Evolutionary conservation across 2,888 invertebrate species (phyloP), one percentile per base, ranked within the genome.

Genomic region (Watsonalla cultraria): DNA sequence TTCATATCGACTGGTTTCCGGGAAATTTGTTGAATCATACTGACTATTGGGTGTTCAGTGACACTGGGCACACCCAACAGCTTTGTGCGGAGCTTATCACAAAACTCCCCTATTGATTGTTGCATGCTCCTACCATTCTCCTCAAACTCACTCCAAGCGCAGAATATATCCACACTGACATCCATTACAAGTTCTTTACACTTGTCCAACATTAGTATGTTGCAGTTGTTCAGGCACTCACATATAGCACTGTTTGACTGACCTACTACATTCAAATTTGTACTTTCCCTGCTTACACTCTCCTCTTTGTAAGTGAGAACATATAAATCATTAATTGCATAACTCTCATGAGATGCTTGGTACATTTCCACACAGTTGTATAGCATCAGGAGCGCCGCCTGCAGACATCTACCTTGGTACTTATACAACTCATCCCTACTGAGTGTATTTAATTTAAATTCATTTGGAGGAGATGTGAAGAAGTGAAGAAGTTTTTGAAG

Each of bases 141-240:
- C 59, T 83, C 82, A 78, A 80, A 82, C 61, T 90, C 90, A 72
- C 84, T 85, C 90, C 90, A 90, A 9, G 85, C 77, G 71, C 90
- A 90, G 66, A 83, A 90, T 57, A 86, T 80, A 54, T 89, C 85
- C 15, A 90, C 79, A 73, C 78, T 90, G 0, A 90, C 71, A 59
- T 75, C 81, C 86, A 89, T 89, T 9, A 86, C 76, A 35, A 87
- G 66, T 45, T 70, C 72, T 62, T 84, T 77, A 57, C 77, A 83
- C 57, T 68, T 71, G 59, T 89, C 85, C 51, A 90, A 55, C 60
- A 90, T 57, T 2, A 65, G 59, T 9, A 58, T 58, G 60, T 86
- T 78, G 60, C 79, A 78, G 47, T 78, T 80, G 37, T 78, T 68
- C 7, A 88, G 55, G 58, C 66, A 72, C 57, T 84, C 81, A 45